Evolutionary conservation across 2,113 vertebrate genomes (phyloP).

Genomic region (Solea senegalensis): DNA sequence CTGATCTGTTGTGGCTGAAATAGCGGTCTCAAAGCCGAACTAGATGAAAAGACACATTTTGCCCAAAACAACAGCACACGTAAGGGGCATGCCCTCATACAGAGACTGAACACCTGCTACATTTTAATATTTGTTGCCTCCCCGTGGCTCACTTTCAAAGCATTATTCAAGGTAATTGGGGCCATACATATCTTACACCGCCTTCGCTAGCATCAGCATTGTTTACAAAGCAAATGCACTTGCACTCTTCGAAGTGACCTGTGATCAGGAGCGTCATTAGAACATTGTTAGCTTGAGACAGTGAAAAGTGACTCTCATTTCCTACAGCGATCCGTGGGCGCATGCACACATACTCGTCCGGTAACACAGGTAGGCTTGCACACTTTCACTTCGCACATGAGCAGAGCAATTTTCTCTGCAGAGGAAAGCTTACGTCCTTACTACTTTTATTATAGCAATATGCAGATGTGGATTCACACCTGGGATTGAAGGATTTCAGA

Average conservation of each 20-base stretch:
- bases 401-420: neutral
- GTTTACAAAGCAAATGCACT: neutral
- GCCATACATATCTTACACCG: slow-evolving; percentile 5
- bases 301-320: neutral
- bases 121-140: slow-evolving; percentile 54
- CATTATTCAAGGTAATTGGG: slow-evolving; percentile 27
- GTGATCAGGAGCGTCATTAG: neutral
- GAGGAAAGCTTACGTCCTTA: neutral
- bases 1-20: slow-evolving; percentile 19
- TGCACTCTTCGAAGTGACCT: neutral
- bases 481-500: neutral
- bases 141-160: slow-evolving; percentile 27
- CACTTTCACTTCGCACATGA: neutral
- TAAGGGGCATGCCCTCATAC: slow-evolving; percentile 37
- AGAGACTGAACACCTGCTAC: slow-evolving; percentile 54
- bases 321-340: neutral
- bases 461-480: neutral
- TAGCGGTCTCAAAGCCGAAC: slow-evolving; percentile 44
- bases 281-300: neutral
- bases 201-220: neutral
- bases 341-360: neutral
- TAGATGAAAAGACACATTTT: slow-evolving; percentile 43
- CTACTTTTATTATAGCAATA: neutral
- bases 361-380: neutral
- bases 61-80: slow-evolving; percentile 51